These are phyloP conservation scores for Gymnoscopelus braueri DNA, from an alignment of 2,797 vertebrate species.

Conservation along the genomic window DNA sequence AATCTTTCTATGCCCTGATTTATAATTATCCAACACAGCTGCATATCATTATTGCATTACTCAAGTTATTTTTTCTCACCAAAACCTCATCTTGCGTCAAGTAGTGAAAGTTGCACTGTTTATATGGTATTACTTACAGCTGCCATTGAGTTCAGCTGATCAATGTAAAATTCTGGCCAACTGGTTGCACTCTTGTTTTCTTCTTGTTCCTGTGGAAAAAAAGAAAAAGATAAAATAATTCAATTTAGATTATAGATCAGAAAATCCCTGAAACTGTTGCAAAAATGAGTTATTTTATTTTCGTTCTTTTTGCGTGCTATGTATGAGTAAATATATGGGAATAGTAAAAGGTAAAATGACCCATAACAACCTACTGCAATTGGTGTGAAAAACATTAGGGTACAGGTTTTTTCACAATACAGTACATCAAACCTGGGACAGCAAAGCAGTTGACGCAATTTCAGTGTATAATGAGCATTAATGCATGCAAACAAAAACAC, in stretches of 20 bases:
- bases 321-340: slow-evolving; percentile 20
- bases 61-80: not conserved
- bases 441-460: slow-evolving; percentile 32
- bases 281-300: not conserved
- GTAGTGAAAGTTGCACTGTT: not conserved
- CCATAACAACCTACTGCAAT: not conserved
- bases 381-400: slow-evolving; percentile 21
- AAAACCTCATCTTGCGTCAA: not conserved
- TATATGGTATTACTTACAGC: slow-evolving; percentile 87
- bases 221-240: slow-evolving; percentile 22
- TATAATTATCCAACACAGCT: not conserved
- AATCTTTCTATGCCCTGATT: not conserved
- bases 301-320: not conserved
- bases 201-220: slow-evolving; percentile 91
- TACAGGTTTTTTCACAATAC: slow-evolving; percentile 25
- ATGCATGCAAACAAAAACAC: slow-evolving; percentile 36
- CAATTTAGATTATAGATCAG: too few species aligned
- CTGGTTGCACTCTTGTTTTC: slow-evolving; percentile 99
- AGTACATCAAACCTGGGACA: slow-evolving; percentile 33
- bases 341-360: slow-evolving; percentile 3
- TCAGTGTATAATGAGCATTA: slow-evolving; percentile 12
- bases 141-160: slow-evolving; percentile 98
- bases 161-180: slow-evolving; percentile 99
- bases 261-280: too few species aligned
- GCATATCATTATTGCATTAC: not conserved